Evolutionary conservation across 2,888 invertebrate genomes (phyloP), one percentile per base, ranked within the genome.

Genomic region (Agriopis marginaria): DNA sequence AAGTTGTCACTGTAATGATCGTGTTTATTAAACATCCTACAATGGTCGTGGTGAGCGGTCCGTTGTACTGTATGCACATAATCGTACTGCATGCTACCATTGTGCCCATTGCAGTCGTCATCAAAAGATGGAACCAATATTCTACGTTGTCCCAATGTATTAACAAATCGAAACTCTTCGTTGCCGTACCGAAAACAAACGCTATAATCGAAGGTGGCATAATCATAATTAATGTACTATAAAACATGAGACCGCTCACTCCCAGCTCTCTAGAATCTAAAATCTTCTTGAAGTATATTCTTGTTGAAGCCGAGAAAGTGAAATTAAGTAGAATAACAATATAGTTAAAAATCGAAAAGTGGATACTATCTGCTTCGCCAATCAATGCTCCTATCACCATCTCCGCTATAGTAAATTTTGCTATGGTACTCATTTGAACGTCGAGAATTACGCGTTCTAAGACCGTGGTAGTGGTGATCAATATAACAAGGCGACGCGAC

Each of bases 101-200:
- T 89, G 99, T 99, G 0, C 99, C 99, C 98, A 99, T 99, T n/a
- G 99, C 92, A 90, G 99, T 99, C 0, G 99, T 99, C 78, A 98
- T 88, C 0, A 96, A 77, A 89, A 99, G 99, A 86, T 97, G 97
- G 9, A 95, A 77, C 40, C 97, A 82, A 86, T 99, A 99, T 71
- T 96, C 83, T 0, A 95, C 86, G 83, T 98, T 95, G 12, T 88
- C 85, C 99, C 99, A 99, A 73, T 96, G 91, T n/a, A 94, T 85
- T 84, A 96, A 99, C 0, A 95, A 91, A 10, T 95, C 84, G 0
- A 96, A 96, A 73, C 92, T 92, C 17, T 96, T 92, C 49, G 98
- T n/a, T n/a, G n/a, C 85, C 84, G 98, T 98, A 7, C 97, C 98
- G 2, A 96, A 96, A 73, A 95, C 93, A 92, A 96, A 97, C 7